phyloP scores from a whole-genome alignment of 2,113 vertebrate genomes.

The Sialia sialis region DNA sequence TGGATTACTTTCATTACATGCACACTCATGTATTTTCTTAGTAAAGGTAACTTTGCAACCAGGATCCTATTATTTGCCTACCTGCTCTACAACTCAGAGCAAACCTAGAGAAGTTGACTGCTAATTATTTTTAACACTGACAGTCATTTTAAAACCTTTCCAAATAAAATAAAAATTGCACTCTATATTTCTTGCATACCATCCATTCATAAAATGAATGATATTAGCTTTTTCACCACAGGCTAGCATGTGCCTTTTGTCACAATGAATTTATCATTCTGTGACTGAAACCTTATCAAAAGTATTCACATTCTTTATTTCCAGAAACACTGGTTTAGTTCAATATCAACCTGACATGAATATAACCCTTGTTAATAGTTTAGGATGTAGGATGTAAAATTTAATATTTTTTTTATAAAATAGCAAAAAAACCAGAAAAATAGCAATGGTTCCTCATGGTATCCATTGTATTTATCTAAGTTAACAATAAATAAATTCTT shows the following conservation, averaged over 20 bases:
- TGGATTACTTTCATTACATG: background rate
- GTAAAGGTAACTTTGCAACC: background rate
- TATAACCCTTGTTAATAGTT: background rate
- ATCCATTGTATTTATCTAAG: background rate
- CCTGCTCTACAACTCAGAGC: background rate
- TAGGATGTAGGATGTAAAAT: no score
- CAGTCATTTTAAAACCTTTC: background rate
- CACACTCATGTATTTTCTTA: background rate
- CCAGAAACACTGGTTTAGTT: background rate
- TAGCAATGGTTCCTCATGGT: rapidly evolving
- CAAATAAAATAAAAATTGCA: background rate
- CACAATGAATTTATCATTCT: background rate
- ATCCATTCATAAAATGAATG: background rate
- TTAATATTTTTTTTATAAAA: background rate
- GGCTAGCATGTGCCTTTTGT: background rate
- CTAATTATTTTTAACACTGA: background rate
- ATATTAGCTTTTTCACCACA: background rate
- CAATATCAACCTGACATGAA: background rate
- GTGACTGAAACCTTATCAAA: background rate
- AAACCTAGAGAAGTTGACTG: background rate
- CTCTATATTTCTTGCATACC: background rate
- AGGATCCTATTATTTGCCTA: background rate
- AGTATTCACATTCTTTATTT: background rate
- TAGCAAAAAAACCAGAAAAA: background rate
- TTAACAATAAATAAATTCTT: background rate